Base-by-base conservation (phyloP, 2,888 invertebrate species). In the Pachliopta kotzebuea region DNA sequence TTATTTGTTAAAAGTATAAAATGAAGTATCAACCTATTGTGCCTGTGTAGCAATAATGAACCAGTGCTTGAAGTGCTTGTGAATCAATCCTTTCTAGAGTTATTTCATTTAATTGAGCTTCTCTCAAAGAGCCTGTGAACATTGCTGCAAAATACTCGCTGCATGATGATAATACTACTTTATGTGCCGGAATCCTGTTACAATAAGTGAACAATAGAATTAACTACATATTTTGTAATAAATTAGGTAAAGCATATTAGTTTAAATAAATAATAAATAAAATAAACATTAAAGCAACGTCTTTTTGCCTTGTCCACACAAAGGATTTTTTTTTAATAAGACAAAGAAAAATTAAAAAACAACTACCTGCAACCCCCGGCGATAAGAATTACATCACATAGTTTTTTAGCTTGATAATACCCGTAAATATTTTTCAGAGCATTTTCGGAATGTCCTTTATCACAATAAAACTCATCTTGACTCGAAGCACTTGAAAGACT, bases 81-180 rank as follows among this genome's bases (percentile, higher is more conserved):
- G 97, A 95, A 78, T 97, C 96, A 53, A 98, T 95, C 77, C 96
- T 95, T 71, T 96, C 95, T 72, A 98, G 90, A 66, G 95, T 96
- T 49, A 98, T 95, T 90, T 98, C 97, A 69, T 94, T 93, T 83
- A 97, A 95, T 68, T 94, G 94, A 8, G 97, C 94, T 89, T 98
- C 98, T 71, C 95, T 93, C 69, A 98, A 89, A 64, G 96, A 95
- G 65, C 96, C 96, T 29, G 97, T 98, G 81, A 98, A 98, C 98
- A 98, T 98, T 54, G 97, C 98, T 55, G 96, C 95, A 91, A 98
- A 98, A 85, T 98, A 98, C 85, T 98, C 97, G 74, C 98, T 98
- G 66, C 97, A 96, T 54, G 98, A 97, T 74, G 97, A 96, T 70
- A 98, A 92, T 61, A 98, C 96, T 71, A 98, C 91, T 77, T 97